phyloP scores from a whole-genome alignment of 2,113 vertebrate genomes.

The Tetrax tetrax region DNA sequence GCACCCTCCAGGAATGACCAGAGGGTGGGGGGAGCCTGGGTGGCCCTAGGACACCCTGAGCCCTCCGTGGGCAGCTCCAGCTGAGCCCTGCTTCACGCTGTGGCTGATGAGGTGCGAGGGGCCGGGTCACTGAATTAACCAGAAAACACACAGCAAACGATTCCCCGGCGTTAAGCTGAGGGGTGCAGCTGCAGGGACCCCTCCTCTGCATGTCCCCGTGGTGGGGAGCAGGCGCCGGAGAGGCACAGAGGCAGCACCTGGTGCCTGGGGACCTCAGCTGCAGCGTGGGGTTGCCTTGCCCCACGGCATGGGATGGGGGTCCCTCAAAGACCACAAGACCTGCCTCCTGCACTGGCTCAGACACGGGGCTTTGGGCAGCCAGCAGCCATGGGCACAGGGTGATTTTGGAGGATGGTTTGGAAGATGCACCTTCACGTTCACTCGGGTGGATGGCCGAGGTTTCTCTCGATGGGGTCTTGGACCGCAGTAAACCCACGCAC shows the following conservation, averaged over 20 bases:
- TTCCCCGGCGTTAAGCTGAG: fast-evolving
- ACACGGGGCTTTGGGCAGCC: not conserved
- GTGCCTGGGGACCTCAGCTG: not conserved
- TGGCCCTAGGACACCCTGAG: not conserved
- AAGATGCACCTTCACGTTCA: not conserved
- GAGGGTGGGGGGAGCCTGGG: not conserved
- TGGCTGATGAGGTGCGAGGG: fast-evolving
- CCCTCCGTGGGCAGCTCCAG: not conserved
- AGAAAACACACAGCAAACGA: not conserved
- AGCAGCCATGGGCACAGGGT: fast-evolving
- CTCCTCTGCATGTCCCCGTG: fast-evolving
- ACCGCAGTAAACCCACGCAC: fast-evolving
- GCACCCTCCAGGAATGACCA: not conserved
- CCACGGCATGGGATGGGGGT: not conserved
- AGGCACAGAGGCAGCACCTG: not conserved
- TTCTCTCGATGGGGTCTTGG: not conserved
- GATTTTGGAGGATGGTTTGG: not conserved
- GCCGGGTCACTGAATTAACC: fast-evolving
- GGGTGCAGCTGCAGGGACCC: not conserved
- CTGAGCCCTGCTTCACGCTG: not conserved
- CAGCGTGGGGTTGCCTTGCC: slow-evolving; percentile 6
- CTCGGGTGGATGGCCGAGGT: not conserved
- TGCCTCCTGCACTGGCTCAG: fast-evolving
- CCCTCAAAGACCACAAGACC: fast-evolving
- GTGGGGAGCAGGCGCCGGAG: fast-evolving